Base-by-base conservation (phyloP, 1,140 invertebrate species). In the Musca vetustissima region DNA sequence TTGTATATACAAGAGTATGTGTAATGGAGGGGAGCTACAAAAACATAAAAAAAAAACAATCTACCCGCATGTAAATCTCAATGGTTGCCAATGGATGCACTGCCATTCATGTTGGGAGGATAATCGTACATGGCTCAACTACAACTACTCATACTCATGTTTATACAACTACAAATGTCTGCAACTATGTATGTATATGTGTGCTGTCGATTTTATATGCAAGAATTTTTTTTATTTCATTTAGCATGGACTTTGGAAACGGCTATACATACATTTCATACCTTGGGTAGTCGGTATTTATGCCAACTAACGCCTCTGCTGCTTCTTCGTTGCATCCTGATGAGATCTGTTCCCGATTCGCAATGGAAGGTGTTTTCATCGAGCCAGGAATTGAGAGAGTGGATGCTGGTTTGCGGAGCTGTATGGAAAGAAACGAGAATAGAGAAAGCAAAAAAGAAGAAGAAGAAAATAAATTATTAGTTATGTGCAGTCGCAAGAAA, bases 391-490 rank as follows among this genome's bases (percentile, higher is more conserved):
- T 95, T 85, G 95, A 97, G 79, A 96, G 90, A 83, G 95, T 96
- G 84, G 96, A 97, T 83, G 93, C 91, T 85, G 95, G 95, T 89
- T 97, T 97, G 86, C 96, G 93, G 83, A 98, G 89, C 93, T 96
- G 89, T 67, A 91, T 91, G 73, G 8, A 4, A 28, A 28, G 8
- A n/a, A n/a, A n/a, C n/a, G n/a, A 91, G 73, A 28, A 4, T 4
- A 28, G 8, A 84, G 71, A 70, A 71, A 74, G 69, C 59, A 19
- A 28, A 8, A 28, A 28, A 28, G 8, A 28, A 28, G 28, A 4
- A 8, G 28, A 8, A 28, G 28, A 28, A 28, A 28, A 28, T 28
- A 28, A 9, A 67, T 32, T 52, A 15, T 28, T 22, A 43, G 36
- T 43, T 43, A 13, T 43, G 36, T 43, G 36, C 4, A 43, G 1